Evolutionary conservation across 2,888 invertebrate species (phyloP).

Genomic region (Sthenelais limicola): DNA sequence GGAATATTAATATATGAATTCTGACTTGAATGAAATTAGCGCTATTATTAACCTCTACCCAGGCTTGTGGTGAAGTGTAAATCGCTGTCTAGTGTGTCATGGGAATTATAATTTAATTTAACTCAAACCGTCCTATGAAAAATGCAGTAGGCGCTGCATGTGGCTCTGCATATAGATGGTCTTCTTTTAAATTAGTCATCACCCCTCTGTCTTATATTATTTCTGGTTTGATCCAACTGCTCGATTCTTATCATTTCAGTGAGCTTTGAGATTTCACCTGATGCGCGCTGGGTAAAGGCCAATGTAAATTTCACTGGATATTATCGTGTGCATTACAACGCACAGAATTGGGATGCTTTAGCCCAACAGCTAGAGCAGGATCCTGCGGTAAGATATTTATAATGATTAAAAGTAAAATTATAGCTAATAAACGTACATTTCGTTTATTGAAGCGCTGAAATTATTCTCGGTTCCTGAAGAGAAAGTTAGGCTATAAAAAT

Average conservation of each 20-base stretch:
- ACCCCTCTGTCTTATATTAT: too few species aligned
- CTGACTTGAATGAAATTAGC: too few species aligned
- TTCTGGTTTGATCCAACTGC: background rate
- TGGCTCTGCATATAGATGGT: background rate
- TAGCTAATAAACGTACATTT: too few species aligned
- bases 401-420: too few species aligned
- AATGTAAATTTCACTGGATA: slow-evolving; percentile 64
- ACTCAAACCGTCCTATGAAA: background rate
- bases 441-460: too few species aligned
- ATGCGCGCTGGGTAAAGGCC: slow-evolving; percentile 71
- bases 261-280: slow-evolving; percentile 61
- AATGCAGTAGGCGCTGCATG: background rate
- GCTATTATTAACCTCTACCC: too few species aligned
- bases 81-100: too few species aligned
- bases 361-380: slow-evolving; percentile 67
- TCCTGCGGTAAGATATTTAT: slow-evolving; percentile 60
- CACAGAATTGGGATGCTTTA: slow-evolving; percentile 79
- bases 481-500: too few species aligned
- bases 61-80: too few species aligned
- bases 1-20: too few species aligned
- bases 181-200: background rate
- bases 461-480: too few species aligned
- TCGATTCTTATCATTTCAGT: too few species aligned
- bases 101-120: background rate
- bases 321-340: slow-evolving; percentile 73